Evolutionary conservation across 2,797 vertebrate genomes (phyloP), one percentile per base, ranked within the genome.

Genomic region (Hylomyscus alleni): DNA sequence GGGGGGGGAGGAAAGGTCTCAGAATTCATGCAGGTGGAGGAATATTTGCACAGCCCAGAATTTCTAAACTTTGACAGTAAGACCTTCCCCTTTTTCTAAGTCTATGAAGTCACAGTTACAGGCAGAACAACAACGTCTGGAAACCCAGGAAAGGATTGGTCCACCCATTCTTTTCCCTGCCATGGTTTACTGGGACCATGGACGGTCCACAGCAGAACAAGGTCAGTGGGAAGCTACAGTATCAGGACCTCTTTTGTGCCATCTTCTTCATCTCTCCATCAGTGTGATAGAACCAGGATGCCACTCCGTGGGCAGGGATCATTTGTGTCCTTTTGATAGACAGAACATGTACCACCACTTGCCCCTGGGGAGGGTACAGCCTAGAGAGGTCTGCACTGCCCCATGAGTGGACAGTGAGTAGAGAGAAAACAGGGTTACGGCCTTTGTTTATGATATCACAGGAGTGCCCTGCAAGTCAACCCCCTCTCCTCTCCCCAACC

Each of bases 321-420:
- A 11, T 15, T 47, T 31, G 20, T 12, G 17, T 11, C 20, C 24
- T 69, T 80, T 52, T 54, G 31, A 3, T 26, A 65, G 0, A 78
- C 20, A 47, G 62, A 88, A 47, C 2, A 44, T 12, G 73, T 37
- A 75, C 31, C 60, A 6, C 62, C 26, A 29, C 11, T 15, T 44
- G 7, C 26, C 14, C 0, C n/a, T 3, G 9, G 40, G 37, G 29
- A 89, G 44, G 2, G 31, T 54, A 60, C 76, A 24, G 17, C 50
- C 17, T 4, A 72, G 78, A 40, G 62, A 47, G 11, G 4, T 19
- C 19, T 72, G 6, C 0, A 19, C 7, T 58, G 52, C 1, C 24
- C 34, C 56, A 47, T 2, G 14, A 14, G 0, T 37, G n/a, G 19
- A 26, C 40, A 17, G 0, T 19, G 5, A 17, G 1, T 0, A 58